Base-by-base conservation (phyloP, 2,797 vertebrate genomes). In the Scleropages formosus region DNA sequence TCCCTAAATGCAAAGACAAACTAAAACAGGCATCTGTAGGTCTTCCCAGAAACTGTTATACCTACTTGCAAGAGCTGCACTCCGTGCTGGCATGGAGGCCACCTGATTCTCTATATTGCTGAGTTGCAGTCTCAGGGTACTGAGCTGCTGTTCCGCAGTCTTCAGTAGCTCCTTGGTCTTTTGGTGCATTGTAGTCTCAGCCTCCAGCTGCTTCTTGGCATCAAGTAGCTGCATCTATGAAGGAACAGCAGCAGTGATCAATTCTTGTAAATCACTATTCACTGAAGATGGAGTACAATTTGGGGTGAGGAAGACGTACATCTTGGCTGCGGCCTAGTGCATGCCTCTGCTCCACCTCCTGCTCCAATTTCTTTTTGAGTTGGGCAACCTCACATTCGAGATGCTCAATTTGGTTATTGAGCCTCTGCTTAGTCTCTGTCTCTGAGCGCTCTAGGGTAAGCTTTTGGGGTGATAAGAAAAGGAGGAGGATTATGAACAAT, bases 361-460 rank as follows among this genome's bases (percentile, higher is more conserved):
- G 93, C 78, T 95, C 93, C 79, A 98, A 77, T 72, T 93, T 97
- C 83, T 93, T 94, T 88, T 97, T 98, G 80, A 96, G 88, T 44
- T 95, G 92, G 76, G 85, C 71, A 64, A 97, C 84, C 79, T 99
- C 97, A 63, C 90, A 84, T 72, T 98, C 96, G 77, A 96, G 80
- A 26, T 90, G 91, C 75, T 95, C 93, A 26, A 97, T 93, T 83
- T 96, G 95, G 84, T 84, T 95, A 81, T 87, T 94, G 27, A 96
- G 93, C 0, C 94, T 88, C 69, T 98, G 96, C 24, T 92, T 95
- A 39, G 91, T 94, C 83, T 96, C 95, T 0, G 93, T 92, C 78
- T 99, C 96, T 0, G 95, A 94, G n/a, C 91, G 93, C 78, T 99
- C 97, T 76, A 98, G 86, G 16, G 94, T 95, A 80, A 98, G 86